Percentiles rank a stretch among this genome's conserved stretches.
Evolutionary conservation across 2,797 vertebrate species (phyloP).

Genomic region (Sebastes reedi): DNA sequence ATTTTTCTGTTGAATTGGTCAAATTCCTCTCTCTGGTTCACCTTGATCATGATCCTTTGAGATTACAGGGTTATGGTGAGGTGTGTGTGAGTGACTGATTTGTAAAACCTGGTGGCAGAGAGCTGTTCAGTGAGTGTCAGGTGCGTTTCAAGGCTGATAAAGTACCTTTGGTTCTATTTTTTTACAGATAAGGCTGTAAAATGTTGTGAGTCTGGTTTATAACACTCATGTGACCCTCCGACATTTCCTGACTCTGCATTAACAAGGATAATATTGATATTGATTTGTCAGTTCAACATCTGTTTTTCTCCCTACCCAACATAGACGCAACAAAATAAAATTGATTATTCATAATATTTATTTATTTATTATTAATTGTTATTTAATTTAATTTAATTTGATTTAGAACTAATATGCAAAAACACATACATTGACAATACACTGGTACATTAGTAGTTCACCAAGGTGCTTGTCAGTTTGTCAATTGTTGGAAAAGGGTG

Average conservation of each 20-base stretch:
- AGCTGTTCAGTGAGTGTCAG: neutral
- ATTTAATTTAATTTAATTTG: too few relatives aligned
- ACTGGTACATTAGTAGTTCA: neutral
- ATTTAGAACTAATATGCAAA: neutral
- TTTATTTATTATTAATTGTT: neutral
- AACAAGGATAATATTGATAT: neutral
- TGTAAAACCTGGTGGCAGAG: neutral
- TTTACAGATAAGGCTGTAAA: slow-evolving; percentile 45
- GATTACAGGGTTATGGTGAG: neutral
- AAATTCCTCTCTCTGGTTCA: slow-evolving; percentile 39
- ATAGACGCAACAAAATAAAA: neutral
- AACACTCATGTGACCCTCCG: neutral
- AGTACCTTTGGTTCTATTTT: slow-evolving; percentile 40
- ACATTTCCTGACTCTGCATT: neutral
- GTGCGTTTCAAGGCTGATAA: slow-evolving; percentile 18
- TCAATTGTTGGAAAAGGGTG: neutral
- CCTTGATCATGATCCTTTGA: slow-evolving; percentile 7
- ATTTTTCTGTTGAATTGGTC: slow-evolving; percentile 13
- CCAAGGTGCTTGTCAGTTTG: neutral
- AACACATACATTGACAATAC: neutral
- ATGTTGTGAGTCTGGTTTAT: slow-evolving; percentile 4
- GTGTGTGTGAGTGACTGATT: neutral
- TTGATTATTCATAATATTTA: neutral
- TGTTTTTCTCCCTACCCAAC: neutral
- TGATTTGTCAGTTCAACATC: neutral